Base-by-base conservation (phyloP, 2,888 invertebrate genomes). In the Archaeoteleia sp. region DNA sequence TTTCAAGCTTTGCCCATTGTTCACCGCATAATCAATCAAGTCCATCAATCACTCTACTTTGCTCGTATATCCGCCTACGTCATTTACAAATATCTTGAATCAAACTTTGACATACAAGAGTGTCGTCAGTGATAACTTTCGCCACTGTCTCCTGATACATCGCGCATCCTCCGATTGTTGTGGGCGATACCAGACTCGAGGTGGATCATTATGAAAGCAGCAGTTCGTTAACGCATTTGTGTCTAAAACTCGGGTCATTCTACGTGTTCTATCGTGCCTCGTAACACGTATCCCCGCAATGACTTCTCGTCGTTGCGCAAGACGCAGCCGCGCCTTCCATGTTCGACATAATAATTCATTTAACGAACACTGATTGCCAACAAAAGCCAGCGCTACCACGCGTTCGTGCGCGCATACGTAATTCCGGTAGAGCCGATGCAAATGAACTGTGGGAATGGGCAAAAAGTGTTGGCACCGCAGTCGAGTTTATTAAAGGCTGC, bases 301-400 rank as follows among this genome's bases (percentile, higher is more conserved):
- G 34, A 60, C 43, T 65, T 66, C 57, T 32, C 42, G 51, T 51
- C 37, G 42, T 66, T 70, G 65, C 70, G 65, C 61, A 72, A 57
- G 53, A n/a, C n/a, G 13, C 40, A 48, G 69, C 69, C 71, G 71
- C 71, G 60, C 71, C 71, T 68, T 27, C 61, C 43, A 49, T 54
- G 67, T 69, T 71, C 67, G 67, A 70, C 69, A 70, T 67, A 70
- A 70, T 72, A 67, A 70, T 72, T 72, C 67, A 69, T 71, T 69
- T 69, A 69, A 63, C 65, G 37, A 67, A 65, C 65, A 40, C 61
- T 70, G 70, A 70, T 65, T 65, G 42, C 58, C 54, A 42, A 32
- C 14, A 42, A 46, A 57, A 57, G 45, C 23, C 29, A 39, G 37
- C 57, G n/a, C n/a, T n/a, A n/a, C n/a, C n/a, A n/a, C n/a, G n/a